Base-by-base conservation (phyloP, 2,797 vertebrate species). In the Ammospiza maritima region DNA sequence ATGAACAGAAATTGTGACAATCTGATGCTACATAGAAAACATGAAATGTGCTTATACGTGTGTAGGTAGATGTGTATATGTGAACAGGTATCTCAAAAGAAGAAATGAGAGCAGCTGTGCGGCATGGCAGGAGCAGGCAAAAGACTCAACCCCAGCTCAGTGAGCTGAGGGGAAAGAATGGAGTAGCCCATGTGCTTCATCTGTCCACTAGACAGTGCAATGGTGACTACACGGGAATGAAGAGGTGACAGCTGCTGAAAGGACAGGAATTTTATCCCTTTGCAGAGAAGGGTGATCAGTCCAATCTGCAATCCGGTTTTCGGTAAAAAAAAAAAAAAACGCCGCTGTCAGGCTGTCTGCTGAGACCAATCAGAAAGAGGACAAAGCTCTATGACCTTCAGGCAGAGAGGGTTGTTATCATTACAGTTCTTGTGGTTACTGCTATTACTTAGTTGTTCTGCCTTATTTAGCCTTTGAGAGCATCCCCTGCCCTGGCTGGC, bases 11-110 rank as follows among this genome's bases (percentile, higher is more conserved):
- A 65, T 77, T 44, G 36, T 34, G 17, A n/a, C 40, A 57, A 21
- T 13, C 11, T n/a, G 61, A 34, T 0, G 2, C 34, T 40, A 15
- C 45, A 57, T 3, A 50, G 32, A 71, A 64, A 65, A n/a, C 20
- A 29, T 18, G 34, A 15, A 34, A 78, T 15, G 21, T 61, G 11
- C 27, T 4, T 53, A 16, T 32, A 4, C 0, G 0, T 47, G 30
- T 21, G 12, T 14, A 40, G 13, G n/a, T 58, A 76, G 56, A 27
- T 42, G 25, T 60, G 11, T 38, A 13, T 18, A 48, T 16, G 6
- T 9, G 62, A 57, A 36, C 7, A 38, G 11, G 7, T 23, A 53
- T 29, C 44, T 61, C 69, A 65, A n/a, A 83, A 65, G 23, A 42
- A 71, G 38, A 70, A 71, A 71, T 47, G 5, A 80, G 48, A 80